Base-by-base conservation (phyloP, 2,113 vertebrate genomes). In the Canis aureus region DNA sequence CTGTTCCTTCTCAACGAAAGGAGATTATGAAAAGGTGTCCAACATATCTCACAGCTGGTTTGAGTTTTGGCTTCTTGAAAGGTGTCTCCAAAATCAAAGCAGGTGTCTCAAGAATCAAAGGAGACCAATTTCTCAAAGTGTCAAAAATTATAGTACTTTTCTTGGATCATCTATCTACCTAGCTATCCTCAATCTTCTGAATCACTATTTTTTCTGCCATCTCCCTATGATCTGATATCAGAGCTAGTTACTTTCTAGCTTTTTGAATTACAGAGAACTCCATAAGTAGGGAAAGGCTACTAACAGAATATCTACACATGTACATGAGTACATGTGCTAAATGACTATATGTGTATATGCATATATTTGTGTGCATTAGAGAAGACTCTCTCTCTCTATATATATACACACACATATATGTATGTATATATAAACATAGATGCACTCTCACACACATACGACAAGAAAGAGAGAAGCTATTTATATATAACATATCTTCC, bases 221-320 rank as follows among this genome's bases (percentile, higher is more conserved):
- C 89, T 89, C 16, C 16, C 15, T 87, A 11, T 84, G 10, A 49
- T 22, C 59, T 88, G 81, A 85, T 7, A 53, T 71, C 17, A 60
- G 20, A 59, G 43, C 8, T 69, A 80, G 32, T 95, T 87, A 53
- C 8, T 64, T 55, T 2, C 4, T 81, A 92, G 13, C 7, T 79
- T 94, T 92, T 94, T 67, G 7, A 94, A 79, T 60, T 93, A 95
- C 81, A 89, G 25, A 92, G 17, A 69, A 79, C 19, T 69, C 29
- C n/a, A 3, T 64, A 74, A 90, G 1, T 76, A 92, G 53, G 85
- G 22, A 85, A 97, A 17, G 38, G 9, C 27, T 81, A 2, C 57
- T 92, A 87, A 82, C 38, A 6, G 12, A 67, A 20, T 83, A 78
- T 35, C 59, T 82, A 19, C n/a, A 73, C 5, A 22, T 53, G 6